Percentiles rank a stretch among this genome's conserved stretches.
phyloP scores from a whole-genome alignment of 1,140 invertebrate genomes.

The Drosophila tsacasi region DNA sequence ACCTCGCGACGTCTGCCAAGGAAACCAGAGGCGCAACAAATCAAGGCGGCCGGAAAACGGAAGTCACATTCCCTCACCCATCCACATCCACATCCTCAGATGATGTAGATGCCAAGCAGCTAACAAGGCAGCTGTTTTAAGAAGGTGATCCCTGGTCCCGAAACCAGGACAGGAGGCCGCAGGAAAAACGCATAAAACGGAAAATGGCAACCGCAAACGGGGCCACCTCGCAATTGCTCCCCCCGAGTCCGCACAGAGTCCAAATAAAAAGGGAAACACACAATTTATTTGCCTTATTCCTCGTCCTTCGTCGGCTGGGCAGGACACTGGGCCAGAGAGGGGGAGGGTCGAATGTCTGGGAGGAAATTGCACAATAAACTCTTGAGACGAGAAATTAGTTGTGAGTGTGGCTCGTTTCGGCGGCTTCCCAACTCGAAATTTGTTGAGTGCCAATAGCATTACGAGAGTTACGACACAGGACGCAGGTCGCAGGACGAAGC shows the following conservation, averaged over 20 bases:
- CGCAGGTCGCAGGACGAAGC: not conserved
- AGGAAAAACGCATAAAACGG: slow-evolving; percentile 74
- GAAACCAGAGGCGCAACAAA: slow-evolving; percentile 63
- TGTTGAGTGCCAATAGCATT: slow-evolving; percentile 50
- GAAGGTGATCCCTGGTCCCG: slow-evolving; percentile 28
- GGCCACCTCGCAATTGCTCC: slow-evolving; percentile 10
- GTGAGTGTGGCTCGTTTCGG: slow-evolving; percentile 58
- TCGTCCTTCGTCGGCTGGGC: slow-evolving; percentile 1
- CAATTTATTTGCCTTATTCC: slow-evolving; percentile 51
- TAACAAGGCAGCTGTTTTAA: slow-evolving; percentile 48
- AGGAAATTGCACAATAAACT: slow-evolving; percentile 83
- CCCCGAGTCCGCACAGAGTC: not conserved
- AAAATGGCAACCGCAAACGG: slow-evolving; percentile 74
- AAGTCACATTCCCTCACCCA: slow-evolving; percentile 40
- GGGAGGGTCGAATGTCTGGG: slow-evolving; percentile 1
- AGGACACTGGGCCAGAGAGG: slow-evolving; percentile 12
- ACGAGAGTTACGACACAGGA: slow-evolving; percentile 10
- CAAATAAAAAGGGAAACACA: slow-evolving; percentile 53
- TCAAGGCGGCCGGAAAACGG: slow-evolving; percentile 68
- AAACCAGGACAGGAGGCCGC: slow-evolving; percentile 12
- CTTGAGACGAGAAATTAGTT: slow-evolving; percentile 80
- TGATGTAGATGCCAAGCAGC: slow-evolving; percentile 58
- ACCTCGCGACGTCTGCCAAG: not conserved
- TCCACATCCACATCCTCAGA: slow-evolving; percentile 14
- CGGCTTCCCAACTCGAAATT: slow-evolving; percentile 50